Evolutionary conservation across 1,140 invertebrate genomes (phyloP).

Genomic region (Alviniconcha marisindica): DNA sequence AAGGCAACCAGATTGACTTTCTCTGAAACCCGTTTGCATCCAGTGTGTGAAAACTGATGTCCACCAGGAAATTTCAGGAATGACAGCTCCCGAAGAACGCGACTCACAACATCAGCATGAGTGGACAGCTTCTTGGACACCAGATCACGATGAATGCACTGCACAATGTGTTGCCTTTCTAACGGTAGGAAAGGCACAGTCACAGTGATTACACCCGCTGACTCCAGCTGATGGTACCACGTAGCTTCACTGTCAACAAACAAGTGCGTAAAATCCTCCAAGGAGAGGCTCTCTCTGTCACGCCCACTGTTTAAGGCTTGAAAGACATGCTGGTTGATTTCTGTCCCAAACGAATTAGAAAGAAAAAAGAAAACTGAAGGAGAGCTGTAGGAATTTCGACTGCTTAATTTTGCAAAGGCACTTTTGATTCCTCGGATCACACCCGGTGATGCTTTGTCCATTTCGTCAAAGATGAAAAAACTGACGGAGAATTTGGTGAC

Average conservation of each 20-base stretch:
- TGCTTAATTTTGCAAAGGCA: conserved; percentile 52
- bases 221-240: conserved; percentile 81
- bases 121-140: conserved; percentile 57
- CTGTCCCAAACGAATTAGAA: conserved; percentile 61
- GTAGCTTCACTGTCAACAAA: conserved; percentile 39
- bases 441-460: conserved; percentile 64
- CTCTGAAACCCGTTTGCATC: conserved; percentile 69
- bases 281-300: conserved; percentile 41
- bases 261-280: conserved; percentile 53
- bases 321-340: conserved; percentile 64
- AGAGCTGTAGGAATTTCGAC: conserved; percentile 38
- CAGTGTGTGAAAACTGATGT: conserved; percentile 61
- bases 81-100: conserved; percentile 59
- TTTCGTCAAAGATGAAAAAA: conserved; percentile 71
- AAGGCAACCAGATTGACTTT: conserved; percentile 61
- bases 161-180: conserved; percentile 87
- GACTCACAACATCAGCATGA: conserved; percentile 45
- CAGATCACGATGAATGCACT: conserved; percentile 81
- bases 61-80: conserved; percentile 53
- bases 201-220: conserved; percentile 91
- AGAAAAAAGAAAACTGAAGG: conserved; percentile 62
- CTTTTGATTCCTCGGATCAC: conserved; percentile 54
- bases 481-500: conserved; percentile 61
- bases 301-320: conserved; percentile 49
- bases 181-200: conserved; percentile 96